These are phyloP conservation scores for Anolis sagrei DNA, from an alignment of 2,113 vertebrate species.

Conservation along the genomic window DNA sequence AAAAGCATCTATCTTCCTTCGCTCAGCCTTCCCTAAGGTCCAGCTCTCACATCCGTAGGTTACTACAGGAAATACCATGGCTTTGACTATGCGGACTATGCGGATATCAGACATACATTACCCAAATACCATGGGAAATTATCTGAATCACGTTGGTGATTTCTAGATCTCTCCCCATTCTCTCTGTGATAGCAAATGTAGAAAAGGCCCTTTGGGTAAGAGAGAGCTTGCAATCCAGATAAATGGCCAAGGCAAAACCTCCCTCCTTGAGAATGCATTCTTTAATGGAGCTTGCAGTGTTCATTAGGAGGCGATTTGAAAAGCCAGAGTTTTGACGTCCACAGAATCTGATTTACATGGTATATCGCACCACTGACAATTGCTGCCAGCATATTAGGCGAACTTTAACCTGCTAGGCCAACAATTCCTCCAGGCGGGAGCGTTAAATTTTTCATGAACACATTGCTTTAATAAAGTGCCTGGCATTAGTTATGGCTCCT, in stretches of 20 bases:
- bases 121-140: not conserved
- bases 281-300: not conserved
- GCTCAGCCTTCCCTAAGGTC: too few relatives aligned
- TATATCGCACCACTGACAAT: conserved; percentile 50
- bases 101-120: not conserved
- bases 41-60: too few relatives aligned
- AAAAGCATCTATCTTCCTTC: too few relatives aligned
- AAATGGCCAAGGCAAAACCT: not conserved
- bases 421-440: conserved; percentile 55
- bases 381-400: conserved; percentile 33
- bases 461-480: conserved; percentile 69
- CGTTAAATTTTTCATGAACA: conserved; percentile 64
- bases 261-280: not conserved
- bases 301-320: conserved; percentile 25
- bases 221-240: not conserved
- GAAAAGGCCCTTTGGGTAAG: not conserved
- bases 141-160: not conserved
- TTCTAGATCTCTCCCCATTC: not conserved
- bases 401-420: conserved; percentile 65
- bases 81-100: too few relatives aligned
- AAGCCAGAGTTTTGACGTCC: conserved; percentile 1
- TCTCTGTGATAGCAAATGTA: fast-evolving
- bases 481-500: conserved; percentile 71
- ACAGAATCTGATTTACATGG: conserved; percentile 41
- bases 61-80: too few relatives aligned